These are phyloP conservation scores for Zoanthus sociatus DNA, from an alignment of 92 coral and sea anemone species.

Conservation along the genomic window DNA sequence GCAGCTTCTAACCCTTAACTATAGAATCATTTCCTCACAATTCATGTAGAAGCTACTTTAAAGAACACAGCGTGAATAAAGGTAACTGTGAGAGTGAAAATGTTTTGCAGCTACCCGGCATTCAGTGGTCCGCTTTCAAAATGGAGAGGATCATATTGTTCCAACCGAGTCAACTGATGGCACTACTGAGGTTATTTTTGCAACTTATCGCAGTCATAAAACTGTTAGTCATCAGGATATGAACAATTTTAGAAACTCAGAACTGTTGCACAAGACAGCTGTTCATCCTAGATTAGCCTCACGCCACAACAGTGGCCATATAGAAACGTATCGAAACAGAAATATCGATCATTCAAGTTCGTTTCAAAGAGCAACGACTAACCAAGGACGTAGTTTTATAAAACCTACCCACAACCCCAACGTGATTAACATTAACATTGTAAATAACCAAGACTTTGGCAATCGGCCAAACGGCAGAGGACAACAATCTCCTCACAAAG, in stretches of 20 bases:
- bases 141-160: constrained; percentile 2
- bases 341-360: not conserved
- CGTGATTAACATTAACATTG: constrained; percentile 19
- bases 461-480: not conserved
- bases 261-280: not conserved
- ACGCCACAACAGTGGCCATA: not conserved
- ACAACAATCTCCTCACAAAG: not conserved
- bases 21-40: no score
- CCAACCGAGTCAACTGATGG: not conserved
- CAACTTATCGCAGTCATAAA: not conserved
- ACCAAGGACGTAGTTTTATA: not conserved
- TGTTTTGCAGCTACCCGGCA: not conserved
- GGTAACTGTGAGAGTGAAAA: not conserved
- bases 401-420: constrained; percentile 11
- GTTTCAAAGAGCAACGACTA: not conserved
- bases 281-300: not conserved
- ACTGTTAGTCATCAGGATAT: not conserved
- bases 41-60: no score
- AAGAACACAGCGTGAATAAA: no score
- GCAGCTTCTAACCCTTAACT: no score
- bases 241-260: not conserved
- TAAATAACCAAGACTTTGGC: not conserved
- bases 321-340: not conserved
- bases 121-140: not conserved
- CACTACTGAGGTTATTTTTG: not conserved